These are phyloP conservation scores for Pachydiplax longipennis DNA, from an alignment of 2,888 invertebrate genomes.

Conservation along the genomic window DNA sequence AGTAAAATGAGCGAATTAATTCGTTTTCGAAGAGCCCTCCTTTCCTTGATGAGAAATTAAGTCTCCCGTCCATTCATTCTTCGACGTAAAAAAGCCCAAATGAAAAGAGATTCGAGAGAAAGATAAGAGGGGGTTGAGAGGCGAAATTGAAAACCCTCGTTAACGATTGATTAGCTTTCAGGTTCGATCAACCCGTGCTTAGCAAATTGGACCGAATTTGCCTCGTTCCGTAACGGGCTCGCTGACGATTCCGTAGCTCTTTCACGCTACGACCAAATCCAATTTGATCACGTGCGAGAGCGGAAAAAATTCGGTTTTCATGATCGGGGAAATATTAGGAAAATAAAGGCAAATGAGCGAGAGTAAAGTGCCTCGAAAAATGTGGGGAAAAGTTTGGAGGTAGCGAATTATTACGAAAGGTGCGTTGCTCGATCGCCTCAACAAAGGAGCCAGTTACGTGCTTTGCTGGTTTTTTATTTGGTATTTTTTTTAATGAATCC, in stretches of 20 bases:
- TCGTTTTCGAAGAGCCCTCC: not conserved
- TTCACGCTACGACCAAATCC: not conserved
- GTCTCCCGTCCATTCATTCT: not conserved
- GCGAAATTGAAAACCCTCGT: not conserved
- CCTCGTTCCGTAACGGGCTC: not conserved
- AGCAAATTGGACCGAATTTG: not conserved
- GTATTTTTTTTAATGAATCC: too few relatives aligned
- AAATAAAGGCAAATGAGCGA: not conserved
- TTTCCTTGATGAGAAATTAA: slow-evolving; percentile 11
- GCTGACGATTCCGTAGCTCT: not conserved
- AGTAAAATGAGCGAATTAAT: not conserved
- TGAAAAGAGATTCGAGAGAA: not conserved
- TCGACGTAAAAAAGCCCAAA: not conserved
- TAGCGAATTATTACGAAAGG: too few relatives aligned
- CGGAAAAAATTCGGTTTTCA: not conserved
- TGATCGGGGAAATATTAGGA: not conserved
- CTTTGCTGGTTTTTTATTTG: too few relatives aligned
- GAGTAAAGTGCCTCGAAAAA: too few relatives aligned
- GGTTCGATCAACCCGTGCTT: not conserved
- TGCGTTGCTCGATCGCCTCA: too few relatives aligned
- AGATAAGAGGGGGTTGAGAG: not conserved
- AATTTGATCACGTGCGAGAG: not conserved
- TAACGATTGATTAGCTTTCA: not conserved
- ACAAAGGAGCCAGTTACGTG: too few relatives aligned
- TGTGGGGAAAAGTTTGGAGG: too few relatives aligned